These are phyloP conservation scores for Xenotilapia flavipinnis DNA, from an alignment of 2,113 vertebrate species.

Conservation along the genomic window DNA sequence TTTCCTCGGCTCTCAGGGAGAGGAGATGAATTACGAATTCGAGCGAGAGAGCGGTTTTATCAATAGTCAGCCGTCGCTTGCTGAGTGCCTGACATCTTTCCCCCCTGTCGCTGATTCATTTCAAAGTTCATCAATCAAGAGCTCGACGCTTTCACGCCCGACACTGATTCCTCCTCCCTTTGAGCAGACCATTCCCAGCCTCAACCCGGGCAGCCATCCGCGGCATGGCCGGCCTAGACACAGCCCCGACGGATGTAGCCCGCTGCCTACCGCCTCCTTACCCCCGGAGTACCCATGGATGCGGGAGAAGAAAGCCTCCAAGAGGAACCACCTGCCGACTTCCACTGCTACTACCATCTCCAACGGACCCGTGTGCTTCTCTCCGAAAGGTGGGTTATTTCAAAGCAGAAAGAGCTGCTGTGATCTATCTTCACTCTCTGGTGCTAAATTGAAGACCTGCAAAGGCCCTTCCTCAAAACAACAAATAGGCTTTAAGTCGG, in stretches of 20 bases:
- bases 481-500: not conserved
- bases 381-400: constrained; percentile 87
- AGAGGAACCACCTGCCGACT: constrained; percentile 84
- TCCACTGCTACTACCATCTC: constrained; percentile 70
- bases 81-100: constrained; percentile 99
- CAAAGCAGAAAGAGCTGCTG: not conserved
- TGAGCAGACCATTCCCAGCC: constrained; percentile 99
- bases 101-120: constrained; percentile 99
- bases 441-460: not conserved
- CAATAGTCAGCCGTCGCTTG: constrained; percentile 99
- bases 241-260: constrained; percentile 88
- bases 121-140: constrained; percentile 99
- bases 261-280: constrained; percentile 85
- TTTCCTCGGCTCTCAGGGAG: constrained; percentile 88
- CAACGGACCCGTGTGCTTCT: constrained; percentile 86
- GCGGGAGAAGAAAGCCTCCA: constrained; percentile 98
- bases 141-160: constrained; percentile 99
- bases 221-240: constrained; percentile 94
- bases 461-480: not conserved
- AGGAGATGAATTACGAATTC: constrained; percentile 99
- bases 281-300: constrained; percentile 99
- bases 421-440: constrained; percentile 1
- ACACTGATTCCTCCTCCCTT: constrained; percentile 99
- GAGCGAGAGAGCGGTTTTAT: constrained; percentile 99
- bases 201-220: constrained; percentile 96